Evolutionary conservation across 2,888 invertebrate genomes (phyloP).

Genomic region (Lasioglossum calceatum): DNA sequence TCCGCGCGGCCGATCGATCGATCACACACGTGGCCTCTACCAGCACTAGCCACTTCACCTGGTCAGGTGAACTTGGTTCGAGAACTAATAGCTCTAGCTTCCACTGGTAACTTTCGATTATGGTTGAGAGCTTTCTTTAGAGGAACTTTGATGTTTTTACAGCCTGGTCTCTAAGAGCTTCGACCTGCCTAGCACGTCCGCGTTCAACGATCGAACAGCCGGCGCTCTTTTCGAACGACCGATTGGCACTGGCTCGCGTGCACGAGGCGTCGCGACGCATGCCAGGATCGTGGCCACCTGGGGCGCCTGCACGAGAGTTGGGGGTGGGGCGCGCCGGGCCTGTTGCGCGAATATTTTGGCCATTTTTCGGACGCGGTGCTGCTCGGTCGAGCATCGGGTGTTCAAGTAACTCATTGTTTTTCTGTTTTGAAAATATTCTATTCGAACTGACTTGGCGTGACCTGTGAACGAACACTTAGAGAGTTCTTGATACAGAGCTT

Average conservation of each 20-base stretch:
- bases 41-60: not conserved
- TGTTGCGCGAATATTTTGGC: conserved; percentile 17
- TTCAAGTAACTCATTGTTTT: not conserved
- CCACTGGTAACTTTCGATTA: not conserved
- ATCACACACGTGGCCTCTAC: conserved; percentile 43
- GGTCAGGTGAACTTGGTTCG: not conserved
- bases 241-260: conserved; percentile 31
- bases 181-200: not conserved
- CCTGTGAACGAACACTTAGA: no score
- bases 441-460: no score
- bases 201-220: conserved; percentile 16
- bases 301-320: not conserved
- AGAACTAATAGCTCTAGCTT: not conserved
- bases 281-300: conserved; percentile 31
- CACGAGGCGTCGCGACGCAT: conserved; percentile 32
- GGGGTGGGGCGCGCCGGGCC: not conserved
- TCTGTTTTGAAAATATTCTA: no score
- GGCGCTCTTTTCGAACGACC: conserved; percentile 26
- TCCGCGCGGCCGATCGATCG: conserved; percentile 39
- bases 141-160: no score
- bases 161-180: not conserved
- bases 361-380: not conserved
- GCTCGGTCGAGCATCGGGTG: not conserved
- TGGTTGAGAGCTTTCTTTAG: no score
- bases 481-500: no score